phyloP scores from a whole-genome alignment of 2,797 vertebrate species.

The Enteromius viviparus region DNA sequence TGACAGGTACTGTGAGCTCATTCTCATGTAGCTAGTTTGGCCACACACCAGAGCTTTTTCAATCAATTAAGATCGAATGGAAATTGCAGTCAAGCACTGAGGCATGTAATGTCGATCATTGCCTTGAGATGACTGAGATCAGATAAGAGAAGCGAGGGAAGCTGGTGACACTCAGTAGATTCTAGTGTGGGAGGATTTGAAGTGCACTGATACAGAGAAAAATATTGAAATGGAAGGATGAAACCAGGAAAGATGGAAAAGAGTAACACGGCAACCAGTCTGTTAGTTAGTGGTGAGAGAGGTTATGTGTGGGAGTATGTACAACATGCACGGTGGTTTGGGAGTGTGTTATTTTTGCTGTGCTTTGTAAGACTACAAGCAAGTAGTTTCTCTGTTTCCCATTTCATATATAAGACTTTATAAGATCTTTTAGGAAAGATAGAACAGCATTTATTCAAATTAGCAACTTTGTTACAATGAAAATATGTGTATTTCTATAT shows the following conservation, averaged over 20 bases:
- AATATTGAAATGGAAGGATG: neutral
- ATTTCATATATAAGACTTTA: conserved; percentile 14
- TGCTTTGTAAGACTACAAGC: conserved; percentile 6
- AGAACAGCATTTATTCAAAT: neutral
- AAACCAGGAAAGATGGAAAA: conserved; percentile 3
- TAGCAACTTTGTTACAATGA: neutral
- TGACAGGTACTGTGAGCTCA: conserved; percentile 11
- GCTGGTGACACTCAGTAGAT: conserved; percentile 1
- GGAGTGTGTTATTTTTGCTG: neutral
- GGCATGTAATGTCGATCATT: conserved; percentile 33
- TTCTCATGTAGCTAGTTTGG: conserved; percentile 20
- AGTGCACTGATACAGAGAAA: conserved; percentile 21
- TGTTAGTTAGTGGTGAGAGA: neutral
- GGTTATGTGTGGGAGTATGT: conserved; percentile 21
- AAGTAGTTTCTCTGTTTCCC: conserved; percentile 19
- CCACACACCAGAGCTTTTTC: conserved; percentile 20
- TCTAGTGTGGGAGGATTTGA: conserved; percentile 21
- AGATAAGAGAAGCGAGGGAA: conserved; percentile 13
- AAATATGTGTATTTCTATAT: neutral
- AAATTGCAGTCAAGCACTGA: conserved; percentile 39
- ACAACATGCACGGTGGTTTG: neutral
- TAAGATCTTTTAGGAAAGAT: too few species aligned
- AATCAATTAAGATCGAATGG: conserved; percentile 38
- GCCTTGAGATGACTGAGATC: conserved; percentile 36
- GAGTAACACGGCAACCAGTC: neutral